These are phyloP conservation scores for Eospalax fontanierii DNA, from an alignment of 2,797 vertebrate genomes.

Conservation along the genomic window DNA sequence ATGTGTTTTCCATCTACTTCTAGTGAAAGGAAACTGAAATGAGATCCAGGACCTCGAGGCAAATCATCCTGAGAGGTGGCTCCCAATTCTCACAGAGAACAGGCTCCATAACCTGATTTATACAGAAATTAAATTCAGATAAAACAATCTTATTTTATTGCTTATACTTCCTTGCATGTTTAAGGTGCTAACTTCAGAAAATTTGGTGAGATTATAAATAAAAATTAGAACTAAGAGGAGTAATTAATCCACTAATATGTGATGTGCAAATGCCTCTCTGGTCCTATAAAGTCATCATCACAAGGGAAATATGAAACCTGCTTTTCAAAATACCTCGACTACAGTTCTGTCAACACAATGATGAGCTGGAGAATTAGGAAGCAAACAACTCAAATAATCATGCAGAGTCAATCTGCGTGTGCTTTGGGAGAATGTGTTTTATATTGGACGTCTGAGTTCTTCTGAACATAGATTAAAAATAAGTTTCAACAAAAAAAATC, in stretches of 20 bases:
- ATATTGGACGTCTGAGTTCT: constrained; percentile 3
- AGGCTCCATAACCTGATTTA: constrained; percentile 36
- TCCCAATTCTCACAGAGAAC: constrained; percentile 30
- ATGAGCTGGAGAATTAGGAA: constrained; percentile 6
- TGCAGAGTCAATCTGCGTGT: not conserved
- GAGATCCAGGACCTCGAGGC: not conserved
- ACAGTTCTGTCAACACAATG: not conserved
- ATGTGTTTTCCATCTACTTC: not conserved
- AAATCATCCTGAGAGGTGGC: not conserved
- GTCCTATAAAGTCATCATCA: constrained; percentile 1
- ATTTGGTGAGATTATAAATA: constrained; percentile 59
- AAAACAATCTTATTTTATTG: constrained; percentile 71
- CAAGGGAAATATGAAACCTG: not conserved
- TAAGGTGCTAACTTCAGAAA: constrained; percentile 54
- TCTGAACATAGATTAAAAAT: constrained; percentile 1
- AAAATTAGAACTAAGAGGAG: constrained; percentile 52
- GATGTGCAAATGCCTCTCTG: not conserved
- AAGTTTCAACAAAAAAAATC: not conserved
- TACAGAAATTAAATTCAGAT: constrained; percentile 62
- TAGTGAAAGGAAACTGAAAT: not conserved
- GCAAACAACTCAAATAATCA: constrained; percentile 61
- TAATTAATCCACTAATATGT: constrained; percentile 15
- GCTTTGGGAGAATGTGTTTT: not conserved
- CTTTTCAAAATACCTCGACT: constrained; percentile 2
- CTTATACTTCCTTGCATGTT: constrained; percentile 26